Base-by-base conservation (phyloP, 2,113 vertebrate genomes). In the Vidua chalybeata region DNA sequence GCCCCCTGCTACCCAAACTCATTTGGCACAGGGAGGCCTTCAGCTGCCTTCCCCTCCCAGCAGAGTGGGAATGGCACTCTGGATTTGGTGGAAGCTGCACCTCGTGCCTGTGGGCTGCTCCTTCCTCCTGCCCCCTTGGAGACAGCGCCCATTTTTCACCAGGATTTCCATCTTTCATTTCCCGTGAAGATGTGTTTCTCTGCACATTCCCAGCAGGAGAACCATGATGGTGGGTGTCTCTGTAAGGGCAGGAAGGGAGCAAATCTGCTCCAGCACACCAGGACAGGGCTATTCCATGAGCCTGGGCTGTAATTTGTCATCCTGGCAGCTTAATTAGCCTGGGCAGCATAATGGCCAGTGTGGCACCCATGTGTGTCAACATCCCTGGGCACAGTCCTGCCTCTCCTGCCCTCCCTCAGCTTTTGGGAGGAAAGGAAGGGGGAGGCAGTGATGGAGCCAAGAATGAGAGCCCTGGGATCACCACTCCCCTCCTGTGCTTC, bases 21-120 rank as follows among this genome's bases (percentile, higher is more conserved):
- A 7, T 33, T 59, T 46, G 35, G 71, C 28, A 63, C 33, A 6
- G 52, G 49, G 17, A 80, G 43, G 8, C 51, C 1, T 55, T 37
- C 22, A 24, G 68, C 33, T 33, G 30, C 6, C 7, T 66, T 35
- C 13, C 51, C 43, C 67, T 79, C 43, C 23, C 52, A 41, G 68
- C 1, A 0, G 54, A 43, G 37, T 20, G 21, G 59, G 31, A 19
- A 54, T 21, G 0, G 0, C 9, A 19, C 48, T 68, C 24, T 1
- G 1, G 37, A 20, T 62, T 24, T 18, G 33, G 0, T 1, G 15
- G 46, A 56, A 55, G 30, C 35, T 33, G 21, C 4, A 2, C 24
- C 27, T 63, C 5, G 2, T 1, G 3, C 28, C 43, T 4, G 7
- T 10, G 28, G 21, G 61, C 61, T 13, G 7, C 33, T 58, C 52